Percentiles rank a stretch among this genome's conserved stretches.
Conservation (phyloP, 35 echinoderm and acorn worm genomes). For the Heliocidaris tuberculata region DNA sequence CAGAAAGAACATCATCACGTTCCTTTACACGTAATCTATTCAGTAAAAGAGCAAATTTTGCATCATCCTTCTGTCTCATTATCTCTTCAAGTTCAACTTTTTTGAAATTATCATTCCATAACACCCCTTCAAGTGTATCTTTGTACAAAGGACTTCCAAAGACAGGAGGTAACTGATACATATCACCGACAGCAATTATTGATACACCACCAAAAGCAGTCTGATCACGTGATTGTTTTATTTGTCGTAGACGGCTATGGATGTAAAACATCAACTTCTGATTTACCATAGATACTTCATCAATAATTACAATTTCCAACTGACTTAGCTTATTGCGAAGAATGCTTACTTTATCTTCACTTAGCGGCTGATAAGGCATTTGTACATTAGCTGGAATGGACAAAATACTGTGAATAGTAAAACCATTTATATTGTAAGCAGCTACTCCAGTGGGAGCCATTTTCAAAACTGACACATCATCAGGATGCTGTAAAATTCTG, state of each 20-base stretch:
- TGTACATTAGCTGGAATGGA: neutral
- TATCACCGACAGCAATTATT: slow-evolving; percentile 66
- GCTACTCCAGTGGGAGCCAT: slow-evolving; percentile 28
- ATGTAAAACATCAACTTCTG: slow-evolving; percentile 49
- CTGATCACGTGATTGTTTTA: slow-evolving; percentile 39
- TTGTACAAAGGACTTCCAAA: slow-evolving; percentile 47
- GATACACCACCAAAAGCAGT: slow-evolving; percentile 61
- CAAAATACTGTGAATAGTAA: slow-evolving; percentile 32
- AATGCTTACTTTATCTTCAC: slow-evolving; percentile 47
- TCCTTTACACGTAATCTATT: slow-evolving; percentile 68
- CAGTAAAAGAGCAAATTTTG: slow-evolving; percentile 68
- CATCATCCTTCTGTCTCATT: slow-evolving; percentile 88
- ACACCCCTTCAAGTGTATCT: neutral
- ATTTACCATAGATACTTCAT: slow-evolving; percentile 63
- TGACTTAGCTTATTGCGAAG: slow-evolving; percentile 22
- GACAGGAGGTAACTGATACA: slow-evolving; percentile 66
- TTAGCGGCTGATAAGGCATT: slow-evolving; percentile 41
- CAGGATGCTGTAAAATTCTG: slow-evolving; percentile 44
- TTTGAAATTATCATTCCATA: slow-evolving; percentile 66
- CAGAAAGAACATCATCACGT: slow-evolving; percentile 1
- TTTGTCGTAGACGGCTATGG: slow-evolving; percentile 58
- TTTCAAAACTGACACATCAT: slow-evolving; percentile 36
- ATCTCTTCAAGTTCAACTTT: slow-evolving; percentile 58
- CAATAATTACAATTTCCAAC: slow-evolving; percentile 52
- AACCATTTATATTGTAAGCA: slow-evolving; percentile 53